These are phyloP conservation scores for Cyclopterus lumpus DNA, from an alignment of 2,797 vertebrate genomes.

Conservation along the genomic window DNA sequence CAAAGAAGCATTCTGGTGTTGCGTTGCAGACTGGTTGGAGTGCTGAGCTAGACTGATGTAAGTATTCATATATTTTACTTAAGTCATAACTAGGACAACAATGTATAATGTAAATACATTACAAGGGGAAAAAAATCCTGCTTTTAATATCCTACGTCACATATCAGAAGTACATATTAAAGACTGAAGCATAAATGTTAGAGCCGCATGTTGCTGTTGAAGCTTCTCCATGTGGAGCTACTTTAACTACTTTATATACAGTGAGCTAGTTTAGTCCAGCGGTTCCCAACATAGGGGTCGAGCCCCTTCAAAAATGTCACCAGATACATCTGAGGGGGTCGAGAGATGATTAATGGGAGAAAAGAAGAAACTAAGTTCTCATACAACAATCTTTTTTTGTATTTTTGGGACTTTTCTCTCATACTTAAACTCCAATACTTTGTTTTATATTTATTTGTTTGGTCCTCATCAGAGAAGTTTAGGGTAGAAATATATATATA, in stretches of 20 bases:
- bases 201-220: background rate
- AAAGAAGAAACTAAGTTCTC: too few relatives aligned
- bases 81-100: background rate
- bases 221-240: background rate
- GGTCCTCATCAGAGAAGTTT: background rate
- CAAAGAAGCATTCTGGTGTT: background rate
- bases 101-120: too few relatives aligned
- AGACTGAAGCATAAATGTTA: background rate
- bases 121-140: background rate
- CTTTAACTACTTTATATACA: background rate
- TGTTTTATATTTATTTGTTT: background rate
- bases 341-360: too few relatives aligned
- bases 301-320: too few relatives aligned
- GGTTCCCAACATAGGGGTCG: too few relatives aligned
- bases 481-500: background rate
- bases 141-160: background rate
- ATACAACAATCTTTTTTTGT: too few relatives aligned
- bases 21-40: background rate
- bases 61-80: background rate
- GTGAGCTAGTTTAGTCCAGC: background rate
- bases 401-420: background rate
- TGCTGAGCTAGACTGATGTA: background rate
- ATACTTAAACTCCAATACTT: background rate
- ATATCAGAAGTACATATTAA: background rate
- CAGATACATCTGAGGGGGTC: too few relatives aligned